Evolutionary conservation across 2,797 vertebrate species (phyloP), one percentile per base, ranked within the genome.

Genomic region (Menidia menidia): DNA sequence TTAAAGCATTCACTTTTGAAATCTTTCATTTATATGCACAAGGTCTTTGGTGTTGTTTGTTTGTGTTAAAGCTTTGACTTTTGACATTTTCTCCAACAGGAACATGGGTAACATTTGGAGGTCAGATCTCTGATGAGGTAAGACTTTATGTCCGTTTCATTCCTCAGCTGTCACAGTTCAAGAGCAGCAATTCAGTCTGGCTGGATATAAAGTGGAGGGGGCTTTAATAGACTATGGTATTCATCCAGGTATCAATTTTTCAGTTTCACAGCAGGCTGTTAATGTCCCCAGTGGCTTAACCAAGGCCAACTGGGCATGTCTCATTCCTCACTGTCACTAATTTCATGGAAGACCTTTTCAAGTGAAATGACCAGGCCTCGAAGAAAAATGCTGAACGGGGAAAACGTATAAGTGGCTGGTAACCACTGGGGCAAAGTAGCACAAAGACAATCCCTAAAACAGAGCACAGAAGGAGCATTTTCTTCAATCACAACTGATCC

Each of bases 41-140:
- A 52, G 18, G n/a, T 59, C 3, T 51, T 32, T 30, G 16, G 3
- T 54, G 51, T 50, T 67, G 16, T 64, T 11, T 68, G 12, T 67
- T 67, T 77, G 18, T 58, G 72, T 16, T 55, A 68, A 55, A 75
- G 60, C 33, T 12, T 75, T 85, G 58, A 89, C 44, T 57, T 58
- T 16, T 66, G 55, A 61, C 31, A 4, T 90, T 70, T 62, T 63
- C 88, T 66, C 87, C 87, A 44, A 82, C 76, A 99, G 98, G 98
- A 88, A 99, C 98, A 0, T 99, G 98, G 98, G 96, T 99, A 62
- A 99, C 97, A 74, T 99, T 99, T 68, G 98, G 98, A 91, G 96
- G 97, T 75, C 98, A 99, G 71, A 96, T 99, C 92, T 96, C 97
- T 79, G 98, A 99, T 9, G 98, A 99, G 95, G 98, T 99, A 89